Conservation (phyloP, 2,888 invertebrate genomes). For the Odontothrips loti region DNA sequence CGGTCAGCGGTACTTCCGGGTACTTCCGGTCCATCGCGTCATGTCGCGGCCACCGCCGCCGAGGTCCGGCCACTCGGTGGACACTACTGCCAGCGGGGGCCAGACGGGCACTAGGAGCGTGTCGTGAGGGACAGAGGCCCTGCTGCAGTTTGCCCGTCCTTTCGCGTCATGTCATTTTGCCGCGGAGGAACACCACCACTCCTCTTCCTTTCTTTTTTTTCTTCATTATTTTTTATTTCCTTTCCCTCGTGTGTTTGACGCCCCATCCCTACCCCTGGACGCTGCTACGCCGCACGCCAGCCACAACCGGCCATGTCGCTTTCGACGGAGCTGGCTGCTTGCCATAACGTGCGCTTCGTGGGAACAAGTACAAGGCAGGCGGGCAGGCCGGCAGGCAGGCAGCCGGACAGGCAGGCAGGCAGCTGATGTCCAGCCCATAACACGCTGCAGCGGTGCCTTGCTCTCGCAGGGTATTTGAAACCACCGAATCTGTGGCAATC, state of each 20-base stretch:
- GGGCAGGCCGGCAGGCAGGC: not conserved
- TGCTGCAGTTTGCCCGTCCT: too few relatives aligned
- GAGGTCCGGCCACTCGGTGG: too few relatives aligned
- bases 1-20: too few relatives aligned
- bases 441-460: too few relatives aligned
- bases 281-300: not conserved
- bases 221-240: too few relatives aligned
- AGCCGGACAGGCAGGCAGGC: not conserved
- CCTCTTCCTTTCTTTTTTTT: not conserved
- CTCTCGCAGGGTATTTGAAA: not conserved
- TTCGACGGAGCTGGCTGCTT: not conserved
- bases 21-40: too few relatives aligned
- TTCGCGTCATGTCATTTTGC: not conserved
- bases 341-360: not conserved
- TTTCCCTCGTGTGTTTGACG: not conserved
- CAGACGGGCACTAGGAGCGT: too few relatives aligned
- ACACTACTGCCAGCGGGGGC: too few relatives aligned
- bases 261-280: not conserved
- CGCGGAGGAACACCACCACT: not conserved
- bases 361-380: constrained; percentile 22
- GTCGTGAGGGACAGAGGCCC: too few relatives aligned
- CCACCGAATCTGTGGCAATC: not conserved
- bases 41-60: too few relatives aligned
- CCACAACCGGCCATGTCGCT: not conserved
- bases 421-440: too few relatives aligned